Evolutionary conservation across 2,113 vertebrate genomes (phyloP).

Genomic region (Misgurnus mizolepis): DNA sequence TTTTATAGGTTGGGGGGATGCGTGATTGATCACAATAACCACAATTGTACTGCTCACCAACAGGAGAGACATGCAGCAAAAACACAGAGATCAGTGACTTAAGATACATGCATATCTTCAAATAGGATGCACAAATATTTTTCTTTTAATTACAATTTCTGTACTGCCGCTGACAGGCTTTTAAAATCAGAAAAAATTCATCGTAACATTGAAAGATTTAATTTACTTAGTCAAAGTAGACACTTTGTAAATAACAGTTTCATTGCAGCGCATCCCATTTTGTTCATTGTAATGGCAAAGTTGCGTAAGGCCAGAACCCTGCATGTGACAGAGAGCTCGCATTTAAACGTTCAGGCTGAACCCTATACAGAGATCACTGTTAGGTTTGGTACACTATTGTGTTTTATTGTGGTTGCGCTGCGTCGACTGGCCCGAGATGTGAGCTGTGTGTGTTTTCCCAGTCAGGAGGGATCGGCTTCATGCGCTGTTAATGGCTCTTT

Average conservation of each 20-base stretch:
- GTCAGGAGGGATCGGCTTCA: constrained; percentile 53
- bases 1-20: background rate
- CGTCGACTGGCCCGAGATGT: constrained; percentile 4
- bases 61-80: constrained; percentile 35
- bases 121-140: too few species aligned
- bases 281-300: too few species aligned
- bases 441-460: constrained; percentile 21
- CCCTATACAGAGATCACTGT: constrained; percentile 12
- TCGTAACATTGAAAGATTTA: too few species aligned
- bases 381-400: constrained; percentile 17
- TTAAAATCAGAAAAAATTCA: too few species aligned
- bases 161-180: too few species aligned
- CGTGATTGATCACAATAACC: constrained; percentile 49
- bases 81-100: constrained; percentile 18
- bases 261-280: too few species aligned
- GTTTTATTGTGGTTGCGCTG: background rate
- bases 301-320: too few species aligned
- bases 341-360: background rate
- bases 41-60: constrained; percentile 50
- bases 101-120: too few species aligned
- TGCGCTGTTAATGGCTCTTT: constrained; percentile 68
- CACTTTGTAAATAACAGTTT: too few species aligned
- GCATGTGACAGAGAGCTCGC: too few species aligned
- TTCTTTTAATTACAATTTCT: too few species aligned
- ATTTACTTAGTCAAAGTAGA: too few species aligned